A percentile compares a stretch with the other conserved stretches of the same genome.
These are phyloP conservation scores for Phaethornis superciliosus DNA, from an alignment of 2,113 vertebrate species.

Conservation along the genomic window DNA sequence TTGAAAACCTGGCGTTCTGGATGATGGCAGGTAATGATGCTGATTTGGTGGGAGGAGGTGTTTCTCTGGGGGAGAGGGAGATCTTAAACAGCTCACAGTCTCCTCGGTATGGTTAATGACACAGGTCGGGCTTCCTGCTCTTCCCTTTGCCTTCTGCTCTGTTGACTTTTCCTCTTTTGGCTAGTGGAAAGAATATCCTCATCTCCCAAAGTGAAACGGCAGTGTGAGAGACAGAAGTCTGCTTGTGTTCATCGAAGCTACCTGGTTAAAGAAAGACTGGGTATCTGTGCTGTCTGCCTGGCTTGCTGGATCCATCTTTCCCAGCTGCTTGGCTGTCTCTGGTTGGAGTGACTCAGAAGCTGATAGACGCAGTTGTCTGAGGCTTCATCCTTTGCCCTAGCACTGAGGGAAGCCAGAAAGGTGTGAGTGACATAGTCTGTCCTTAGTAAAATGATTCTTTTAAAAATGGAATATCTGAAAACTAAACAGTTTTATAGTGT, in stretches of 20 bases:
- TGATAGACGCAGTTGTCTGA: background rate
- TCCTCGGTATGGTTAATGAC: background rate
- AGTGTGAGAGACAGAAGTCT: background rate
- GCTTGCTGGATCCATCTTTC: background rate
- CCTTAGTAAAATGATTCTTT: background rate
- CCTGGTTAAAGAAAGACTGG: background rate
- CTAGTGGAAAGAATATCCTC: background rate
- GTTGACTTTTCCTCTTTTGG: background rate
- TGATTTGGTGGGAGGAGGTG: background rate
- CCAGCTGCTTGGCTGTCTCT: background rate
- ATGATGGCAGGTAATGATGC: background rate
- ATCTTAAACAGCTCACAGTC: background rate
- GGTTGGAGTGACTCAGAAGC: background rate
- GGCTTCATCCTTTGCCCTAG: background rate
- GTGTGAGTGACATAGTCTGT: background rate
- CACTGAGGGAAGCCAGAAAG: background rate
- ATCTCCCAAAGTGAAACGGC: background rate
- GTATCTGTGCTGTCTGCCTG: background rate
- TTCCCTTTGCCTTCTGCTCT: background rate
- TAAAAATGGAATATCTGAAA: background rate
- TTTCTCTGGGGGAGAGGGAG: rapidly evolving
- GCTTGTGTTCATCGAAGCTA: background rate
- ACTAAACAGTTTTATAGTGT: background rate
- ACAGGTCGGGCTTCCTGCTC: background rate
- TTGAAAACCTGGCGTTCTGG: background rate